A percentile compares a stretch with the other conserved stretches of the same genome.
These are phyloP conservation scores for Anguilla japonica DNA, from an alignment of 2,113 vertebrate species.

Conservation along the genomic window DNA sequence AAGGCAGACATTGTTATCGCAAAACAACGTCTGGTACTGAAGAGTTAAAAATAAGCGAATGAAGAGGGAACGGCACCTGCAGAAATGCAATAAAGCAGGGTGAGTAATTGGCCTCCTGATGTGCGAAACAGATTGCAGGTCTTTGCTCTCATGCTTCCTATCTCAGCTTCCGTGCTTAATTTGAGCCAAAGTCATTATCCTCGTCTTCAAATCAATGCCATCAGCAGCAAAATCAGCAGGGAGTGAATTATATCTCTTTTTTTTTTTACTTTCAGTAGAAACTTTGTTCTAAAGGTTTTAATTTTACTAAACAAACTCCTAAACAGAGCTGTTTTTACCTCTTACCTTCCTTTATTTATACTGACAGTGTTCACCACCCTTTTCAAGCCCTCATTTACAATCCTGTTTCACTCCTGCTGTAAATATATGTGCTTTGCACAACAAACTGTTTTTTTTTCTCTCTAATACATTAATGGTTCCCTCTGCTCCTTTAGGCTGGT, in stretches of 20 bases:
- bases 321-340: background rate
- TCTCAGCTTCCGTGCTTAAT: background rate
- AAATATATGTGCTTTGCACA: background rate
- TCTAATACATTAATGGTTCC: background rate
- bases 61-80: background rate
- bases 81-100: slow-evolving; percentile 9
- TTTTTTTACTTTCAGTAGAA: background rate
- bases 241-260: background rate
- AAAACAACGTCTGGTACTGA: background rate
- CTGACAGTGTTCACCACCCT: background rate
- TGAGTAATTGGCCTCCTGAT: background rate
- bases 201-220: background rate
- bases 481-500: background rate
- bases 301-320: background rate
- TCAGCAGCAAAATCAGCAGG: background rate
- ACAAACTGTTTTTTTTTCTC: background rate
- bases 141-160: background rate
- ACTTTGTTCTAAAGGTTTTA: background rate
- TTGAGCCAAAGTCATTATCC: slow-evolving; percentile 1
- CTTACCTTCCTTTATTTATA: background rate
- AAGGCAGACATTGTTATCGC: background rate
- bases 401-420: background rate
- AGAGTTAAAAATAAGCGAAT: background rate
- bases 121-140: slow-evolving; percentile 12
- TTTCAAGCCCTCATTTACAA: background rate